Base-by-base conservation (phyloP, 2,797 vertebrate genomes). In the Fratercula arctica region DNA sequence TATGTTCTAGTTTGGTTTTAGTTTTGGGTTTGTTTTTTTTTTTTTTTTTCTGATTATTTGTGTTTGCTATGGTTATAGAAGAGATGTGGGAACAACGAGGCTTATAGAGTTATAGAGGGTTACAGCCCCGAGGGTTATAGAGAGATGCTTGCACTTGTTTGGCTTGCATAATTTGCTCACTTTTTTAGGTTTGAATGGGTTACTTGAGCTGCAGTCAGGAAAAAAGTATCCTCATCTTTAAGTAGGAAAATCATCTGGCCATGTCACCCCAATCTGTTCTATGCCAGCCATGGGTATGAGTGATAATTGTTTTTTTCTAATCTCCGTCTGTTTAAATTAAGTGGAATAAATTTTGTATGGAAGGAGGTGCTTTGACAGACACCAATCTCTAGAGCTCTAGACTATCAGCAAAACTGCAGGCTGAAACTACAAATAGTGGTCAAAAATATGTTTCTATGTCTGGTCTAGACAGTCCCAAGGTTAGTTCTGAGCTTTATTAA, bases 261-360 rank as follows among this genome's bases (percentile, higher is more conserved):
- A 45, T 92, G 53, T 66, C 82, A 94, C 72, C 21, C 24, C 91
- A 91, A 61, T 81, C 90, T 94, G 85, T 93, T 85, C 82, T 84
- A 12, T 78, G 66, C 63, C 69, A 91, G 57, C 16, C 83, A 68
- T 50, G 45, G 73, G 81, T 85, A 87, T 54, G 76, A 90, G 76
- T 64, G 85, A 89, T 92, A 94, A 91, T 56, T 80, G 18, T 5
- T 80, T 90, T 61, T 77, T 89, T 33, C 60, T 85, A 59, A 59
- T 89, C 59, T 92, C 82, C 0, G 0, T 61, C 82, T 93, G 72
- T 51, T 94, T 83, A 79, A 89, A 89, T 89, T 82, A 93, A 61
- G 20, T n/a, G 35, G 35, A 59, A 33, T 89, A 70, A 73, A 70
- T 95, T 93, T 74, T 64, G 17, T 61, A 10, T 2, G 5, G 46